These are phyloP conservation scores for Dryoscopus gambensis DNA, from an alignment of 2,113 vertebrate species.

Conservation along the genomic window DNA sequence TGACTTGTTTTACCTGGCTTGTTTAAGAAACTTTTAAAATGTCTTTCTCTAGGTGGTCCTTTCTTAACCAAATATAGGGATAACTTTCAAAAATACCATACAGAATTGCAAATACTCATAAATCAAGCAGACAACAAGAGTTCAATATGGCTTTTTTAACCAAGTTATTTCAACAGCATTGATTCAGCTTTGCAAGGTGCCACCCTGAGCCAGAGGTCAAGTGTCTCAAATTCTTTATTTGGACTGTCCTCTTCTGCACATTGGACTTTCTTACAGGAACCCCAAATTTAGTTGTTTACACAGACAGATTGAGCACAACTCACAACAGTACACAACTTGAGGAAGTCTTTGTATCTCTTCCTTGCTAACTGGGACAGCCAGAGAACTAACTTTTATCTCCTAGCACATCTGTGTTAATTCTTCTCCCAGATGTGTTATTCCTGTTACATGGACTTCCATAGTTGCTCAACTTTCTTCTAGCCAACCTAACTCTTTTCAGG, in stretches of 20 bases:
- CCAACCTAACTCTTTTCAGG: not conserved
- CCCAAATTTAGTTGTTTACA: not conserved
- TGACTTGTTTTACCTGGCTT: not conserved
- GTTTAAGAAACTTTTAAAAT: not conserved
- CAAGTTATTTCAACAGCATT: not conserved
- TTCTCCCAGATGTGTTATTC: not conserved
- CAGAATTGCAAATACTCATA: not conserved
- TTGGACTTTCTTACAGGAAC: not conserved
- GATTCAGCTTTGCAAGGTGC: not conserved
- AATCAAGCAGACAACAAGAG: not conserved
- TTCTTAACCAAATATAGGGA: not conserved
- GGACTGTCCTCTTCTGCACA: not conserved
- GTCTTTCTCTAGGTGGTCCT: not conserved
- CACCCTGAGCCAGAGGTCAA: not conserved
- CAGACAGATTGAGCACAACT: not conserved
- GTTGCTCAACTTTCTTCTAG: not conserved
- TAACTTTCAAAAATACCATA: not conserved
- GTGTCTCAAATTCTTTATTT: not conserved
- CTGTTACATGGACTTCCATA: not conserved
- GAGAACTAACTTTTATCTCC: not conserved
- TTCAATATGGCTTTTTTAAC: not conserved
- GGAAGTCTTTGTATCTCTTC: not conserved
- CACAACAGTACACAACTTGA: not conserved
- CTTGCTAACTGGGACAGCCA: not conserved
- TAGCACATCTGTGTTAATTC: not conserved